Conservation (phyloP, 2,888 invertebrate species). For the Esperia sulphurella region DNA sequence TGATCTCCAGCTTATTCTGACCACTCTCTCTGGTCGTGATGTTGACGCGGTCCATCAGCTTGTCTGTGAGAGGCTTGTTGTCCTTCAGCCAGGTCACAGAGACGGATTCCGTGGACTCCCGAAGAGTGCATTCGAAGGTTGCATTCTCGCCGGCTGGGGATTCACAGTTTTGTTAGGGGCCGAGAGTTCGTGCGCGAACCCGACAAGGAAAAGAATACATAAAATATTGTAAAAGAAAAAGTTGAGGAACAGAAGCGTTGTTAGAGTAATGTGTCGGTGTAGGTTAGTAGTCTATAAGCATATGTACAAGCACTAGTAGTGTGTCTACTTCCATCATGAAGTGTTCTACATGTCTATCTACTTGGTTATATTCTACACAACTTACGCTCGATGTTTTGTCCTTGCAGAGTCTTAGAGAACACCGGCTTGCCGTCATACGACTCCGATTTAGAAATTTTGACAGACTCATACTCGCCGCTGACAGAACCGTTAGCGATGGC, state of each 20-base stretch:
- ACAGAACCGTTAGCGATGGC: constrained; percentile 56
- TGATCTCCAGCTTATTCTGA: constrained; percentile 84
- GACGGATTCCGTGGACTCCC: constrained; percentile 78
- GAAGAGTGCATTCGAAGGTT: constrained; percentile 87
- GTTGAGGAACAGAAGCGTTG: constrained; percentile 42
- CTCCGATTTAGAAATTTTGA: constrained; percentile 41
- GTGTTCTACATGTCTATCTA: constrained; percentile 19
- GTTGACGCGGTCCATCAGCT: constrained; percentile 85
- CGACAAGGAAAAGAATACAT: background rate
- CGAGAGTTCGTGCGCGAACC: constrained; percentile 41
- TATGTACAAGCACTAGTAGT: constrained; percentile 73
- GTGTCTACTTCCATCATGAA: constrained; percentile 45
- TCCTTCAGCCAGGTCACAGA: constrained; percentile 92
- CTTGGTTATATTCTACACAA: constrained; percentile 37
- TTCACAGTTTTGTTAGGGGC: constrained; percentile 45
- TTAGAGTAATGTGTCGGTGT: constrained; percentile 66
- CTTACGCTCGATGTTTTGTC: constrained; percentile 90
- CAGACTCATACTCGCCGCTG: constrained; percentile 39
- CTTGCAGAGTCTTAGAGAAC: constrained; percentile 87
- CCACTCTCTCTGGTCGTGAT: constrained; percentile 76
- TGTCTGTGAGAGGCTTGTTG: constrained; percentile 89
- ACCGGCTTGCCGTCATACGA: constrained; percentile 81
- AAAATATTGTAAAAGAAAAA: background rate
- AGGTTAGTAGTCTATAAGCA: constrained; percentile 66
- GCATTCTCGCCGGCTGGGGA: constrained; percentile 90